Conservation (phyloP, 2,797 vertebrate genomes). For the Cryptoblepharus egeriae region DNA sequence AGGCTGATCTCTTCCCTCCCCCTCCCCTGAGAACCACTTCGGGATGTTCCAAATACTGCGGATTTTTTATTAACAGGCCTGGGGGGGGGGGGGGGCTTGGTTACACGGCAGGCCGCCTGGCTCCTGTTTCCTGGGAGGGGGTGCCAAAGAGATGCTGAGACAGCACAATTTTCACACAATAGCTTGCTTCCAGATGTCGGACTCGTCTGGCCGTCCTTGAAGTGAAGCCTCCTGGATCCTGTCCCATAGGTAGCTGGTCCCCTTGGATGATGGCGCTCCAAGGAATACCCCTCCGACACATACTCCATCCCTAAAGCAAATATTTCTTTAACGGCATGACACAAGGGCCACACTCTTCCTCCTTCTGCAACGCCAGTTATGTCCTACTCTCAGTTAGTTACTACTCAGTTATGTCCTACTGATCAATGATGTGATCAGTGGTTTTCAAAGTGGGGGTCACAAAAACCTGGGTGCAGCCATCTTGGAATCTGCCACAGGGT, state of each 20-base stretch:
- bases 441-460: too few relatives aligned
- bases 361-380: too few relatives aligned
- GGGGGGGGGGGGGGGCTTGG: conserved; percentile 22
- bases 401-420: too few relatives aligned
- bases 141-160: background rate
- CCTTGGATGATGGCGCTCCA: background rate
- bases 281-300: background rate
- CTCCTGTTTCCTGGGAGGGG: background rate
- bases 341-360: too few relatives aligned
- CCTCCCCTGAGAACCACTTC: conserved; percentile 45
- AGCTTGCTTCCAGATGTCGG: conserved; percentile 23
- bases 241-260: conserved; percentile 6
- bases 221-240: conserved; percentile 4
- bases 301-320: background rate
- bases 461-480: too few relatives aligned
- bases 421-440: too few relatives aligned
- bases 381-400: too few relatives aligned
- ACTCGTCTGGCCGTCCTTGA: background rate
- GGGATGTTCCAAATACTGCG: conserved; percentile 46
- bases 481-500: too few relatives aligned
- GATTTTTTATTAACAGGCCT: conserved; percentile 47
- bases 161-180: conserved; percentile 14
- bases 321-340: too few relatives aligned
- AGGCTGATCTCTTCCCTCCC: conserved; percentile 41
- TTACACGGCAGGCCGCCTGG: background rate